Conservation (phyloP, 2,113 vertebrate genomes). For the Leuciscus idus region DNA sequence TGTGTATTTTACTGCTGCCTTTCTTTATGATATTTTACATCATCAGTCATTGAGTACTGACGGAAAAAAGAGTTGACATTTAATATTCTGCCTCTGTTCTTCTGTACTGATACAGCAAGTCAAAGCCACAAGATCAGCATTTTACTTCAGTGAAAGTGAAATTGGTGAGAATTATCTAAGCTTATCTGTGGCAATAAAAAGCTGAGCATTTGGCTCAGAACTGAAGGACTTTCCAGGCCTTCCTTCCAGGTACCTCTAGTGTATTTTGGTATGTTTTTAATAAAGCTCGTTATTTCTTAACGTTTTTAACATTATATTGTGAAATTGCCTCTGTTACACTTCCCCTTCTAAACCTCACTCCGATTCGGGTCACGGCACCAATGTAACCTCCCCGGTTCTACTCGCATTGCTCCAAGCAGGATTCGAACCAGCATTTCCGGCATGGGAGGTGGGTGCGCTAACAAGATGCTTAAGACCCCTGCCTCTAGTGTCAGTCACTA, state of each 20-base stretch:
- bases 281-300: not conserved
- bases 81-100: not conserved
- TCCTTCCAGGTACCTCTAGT: not conserved
- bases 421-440: too few species aligned
- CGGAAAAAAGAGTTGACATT: not conserved
- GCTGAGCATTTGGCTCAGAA: not conserved
- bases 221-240: not conserved
- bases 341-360: too few species aligned
- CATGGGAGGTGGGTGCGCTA: too few species aligned
- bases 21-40: not conserved
- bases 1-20: conserved; percentile 48
- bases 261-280: not conserved
- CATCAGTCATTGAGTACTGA: not conserved
- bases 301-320: not conserved
- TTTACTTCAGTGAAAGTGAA: not conserved
- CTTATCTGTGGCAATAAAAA: not conserved
- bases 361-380: too few species aligned
- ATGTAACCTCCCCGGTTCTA: too few species aligned
- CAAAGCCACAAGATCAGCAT: not conserved
- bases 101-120: too few species aligned
- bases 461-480: too few species aligned
- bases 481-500: too few species aligned
- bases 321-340: too few species aligned
- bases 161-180: not conserved
- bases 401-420: too few species aligned